Percentiles rank a stretch among this genome's conserved stretches.
Evolutionary conservation across 2,888 invertebrate genomes (phyloP).

Genomic region (Ophion ellenae): DNA sequence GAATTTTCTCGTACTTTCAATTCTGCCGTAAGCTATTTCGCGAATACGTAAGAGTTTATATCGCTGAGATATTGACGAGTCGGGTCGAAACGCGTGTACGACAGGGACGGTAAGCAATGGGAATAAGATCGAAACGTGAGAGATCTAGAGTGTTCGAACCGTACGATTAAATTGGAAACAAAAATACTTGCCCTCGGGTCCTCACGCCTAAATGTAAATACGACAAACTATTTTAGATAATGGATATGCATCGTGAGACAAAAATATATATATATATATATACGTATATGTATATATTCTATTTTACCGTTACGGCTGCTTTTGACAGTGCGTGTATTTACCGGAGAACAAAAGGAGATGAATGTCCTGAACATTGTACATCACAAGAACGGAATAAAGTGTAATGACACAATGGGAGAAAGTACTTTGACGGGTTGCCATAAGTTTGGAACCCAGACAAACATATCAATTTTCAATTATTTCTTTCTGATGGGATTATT

Average conservation of each 20-base stretch:
- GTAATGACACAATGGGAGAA: constrained; percentile 42
- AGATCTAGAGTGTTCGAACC: too few relatives aligned
- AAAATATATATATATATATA: constrained; percentile 39
- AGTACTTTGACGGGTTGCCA: not conserved
- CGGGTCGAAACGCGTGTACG: too few relatives aligned
- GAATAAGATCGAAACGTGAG: too few relatives aligned
- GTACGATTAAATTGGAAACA: not conserved
- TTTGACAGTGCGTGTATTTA: constrained; percentile 38
- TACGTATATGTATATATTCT: constrained; percentile 18
- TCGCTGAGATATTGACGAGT: too few relatives aligned
- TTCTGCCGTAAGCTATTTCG: too few relatives aligned
- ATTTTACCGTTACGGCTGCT: constrained; percentile 29
- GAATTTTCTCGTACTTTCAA: too few relatives aligned
- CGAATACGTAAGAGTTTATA: too few relatives aligned
- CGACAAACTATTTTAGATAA: constrained; percentile 49
- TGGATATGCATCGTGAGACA: constrained; percentile 35
- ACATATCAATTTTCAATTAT: not conserved
- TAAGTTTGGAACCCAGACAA: not conserved
- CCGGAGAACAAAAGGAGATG: constrained; percentile 11
- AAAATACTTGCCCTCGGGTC: not conserved
- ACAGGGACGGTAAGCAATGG: too few relatives aligned
- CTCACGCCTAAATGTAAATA: constrained; percentile 58
- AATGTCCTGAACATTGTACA: constrained; percentile 46
- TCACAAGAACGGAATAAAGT: constrained; percentile 40
- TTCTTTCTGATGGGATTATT: too few relatives aligned